phyloP scores from a whole-genome alignment of 1,140 invertebrate species.

The Scaptomyza montana region DNA sequence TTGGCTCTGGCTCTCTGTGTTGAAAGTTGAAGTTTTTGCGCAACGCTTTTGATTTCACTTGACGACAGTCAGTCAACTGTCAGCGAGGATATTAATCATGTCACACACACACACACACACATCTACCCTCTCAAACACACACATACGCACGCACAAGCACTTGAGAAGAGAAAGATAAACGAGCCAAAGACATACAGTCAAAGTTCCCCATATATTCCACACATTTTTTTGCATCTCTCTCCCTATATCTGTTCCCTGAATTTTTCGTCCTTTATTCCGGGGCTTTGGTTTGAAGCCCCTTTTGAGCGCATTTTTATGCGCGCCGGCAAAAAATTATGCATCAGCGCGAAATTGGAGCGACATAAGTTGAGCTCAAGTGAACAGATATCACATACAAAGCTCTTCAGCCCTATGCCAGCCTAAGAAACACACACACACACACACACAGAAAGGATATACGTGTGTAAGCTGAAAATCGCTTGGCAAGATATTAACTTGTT shows the following conservation, averaged over 20 bases:
- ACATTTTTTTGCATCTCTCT: background rate
- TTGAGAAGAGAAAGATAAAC: constrained; percentile 21
- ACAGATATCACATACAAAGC: constrained; percentile 59
- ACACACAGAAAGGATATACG: constrained; percentile 31
- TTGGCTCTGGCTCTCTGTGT: background rate
- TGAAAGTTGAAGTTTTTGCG: constrained; percentile 21
- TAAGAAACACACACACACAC: constrained; percentile 43
- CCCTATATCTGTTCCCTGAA: constrained; percentile 18
- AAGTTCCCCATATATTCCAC: constrained; percentile 31
- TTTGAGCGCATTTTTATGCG: constrained; percentile 81
- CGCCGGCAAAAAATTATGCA: constrained; percentile 74
- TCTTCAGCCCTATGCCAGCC: constrained; percentile 2
- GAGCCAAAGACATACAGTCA: constrained; percentile 29
- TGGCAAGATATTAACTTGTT: constrained; percentile 70
- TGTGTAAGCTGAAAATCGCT: constrained; percentile 18
- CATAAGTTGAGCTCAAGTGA: constrained; percentile 75
- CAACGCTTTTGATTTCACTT: constrained; percentile 78
- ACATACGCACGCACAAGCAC: constrained; percentile 41
- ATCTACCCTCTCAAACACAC: constrained; percentile 30
- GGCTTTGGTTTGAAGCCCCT: constrained; percentile 63
- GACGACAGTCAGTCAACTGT: constrained; percentile 78
- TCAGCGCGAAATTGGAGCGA: constrained; percentile 80
- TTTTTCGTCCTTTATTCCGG: constrained; percentile 55
- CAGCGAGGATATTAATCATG: constrained; percentile 79
- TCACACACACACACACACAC: constrained; percentile 65